Base-by-base conservation (phyloP, 1,140 invertebrate genomes). In the Nymphalis io region DNA sequence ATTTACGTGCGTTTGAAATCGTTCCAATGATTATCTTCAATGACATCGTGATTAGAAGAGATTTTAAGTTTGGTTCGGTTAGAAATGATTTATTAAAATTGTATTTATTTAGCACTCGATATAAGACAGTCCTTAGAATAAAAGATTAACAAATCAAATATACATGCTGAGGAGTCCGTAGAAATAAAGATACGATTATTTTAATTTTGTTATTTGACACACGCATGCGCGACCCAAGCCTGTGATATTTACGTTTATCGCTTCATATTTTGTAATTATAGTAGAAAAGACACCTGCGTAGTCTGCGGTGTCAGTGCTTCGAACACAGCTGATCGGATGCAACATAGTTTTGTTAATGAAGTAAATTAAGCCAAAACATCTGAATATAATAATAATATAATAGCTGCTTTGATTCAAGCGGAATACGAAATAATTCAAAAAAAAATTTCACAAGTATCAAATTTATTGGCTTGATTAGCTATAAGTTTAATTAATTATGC, bases 401-500 rank as follows among this genome's bases (percentile, higher is more conserved):
- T 61, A 12, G 60, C 61, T 51, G 64, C 12, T 74, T 62, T 60
- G 42, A 60, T 74, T 72, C 42, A 40, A 64, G 44, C 58, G 51
- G 42, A 73, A 69, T 23, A 20, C 42, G 12, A 61, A 59, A 64
- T 42, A 64, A 51, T 51, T 42, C 38, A 66, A 78, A 68, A 68
- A 66, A 58, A 69, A 65, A 73, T 48, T 64, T 39, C 63, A 39
- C 59, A 64, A 62, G 65, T 70, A 65, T 65, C 51, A 55, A 61
- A 79, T 72, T 73, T 76, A 72, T 75, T 69, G 69, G 73, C 57
- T 76, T 81, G 70, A 79, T 81, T 79, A 74, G 65, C 23, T 72
- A 78, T 64, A 64, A 72, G 68, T 20, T 75, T 76, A 72, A 81
- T 81, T 82, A 79, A 74, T 72, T 77, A 80, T 78, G 80, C 73